Base-by-base conservation (phyloP, 2,888 invertebrate species). In the Epinotia brunnichana region DNA sequence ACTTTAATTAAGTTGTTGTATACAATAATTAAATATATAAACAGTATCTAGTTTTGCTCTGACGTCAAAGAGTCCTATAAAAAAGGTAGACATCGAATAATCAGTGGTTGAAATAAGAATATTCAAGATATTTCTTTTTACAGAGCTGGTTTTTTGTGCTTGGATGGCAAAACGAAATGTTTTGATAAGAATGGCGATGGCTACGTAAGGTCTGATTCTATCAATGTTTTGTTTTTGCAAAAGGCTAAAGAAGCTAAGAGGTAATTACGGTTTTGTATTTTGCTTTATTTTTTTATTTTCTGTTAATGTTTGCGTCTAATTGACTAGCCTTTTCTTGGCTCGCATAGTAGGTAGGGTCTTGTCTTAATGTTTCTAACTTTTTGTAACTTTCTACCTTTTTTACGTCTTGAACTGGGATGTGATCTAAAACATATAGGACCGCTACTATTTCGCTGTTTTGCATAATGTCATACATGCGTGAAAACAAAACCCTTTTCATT, bases 151-250 rank as follows among this genome's bases (percentile, higher is more conserved):
- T 79, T 85, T 9, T 61, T 86, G 0, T 83, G 86, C 69, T 61
- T 82, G 3, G 96, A 98, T 77, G 98, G 98, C 0, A 94, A 94
- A 74, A 98, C 98, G 83, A 97, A 97, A 81, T 96, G 96, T 0
- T 98, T 99, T 83, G 98, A 99, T 86, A 95, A 95, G 59, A 93
- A 95, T 51, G 96, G 95, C 1, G 94, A 95, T 80, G 97, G 97
- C 0, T 97, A 96, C 78, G 95, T 95, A 0, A 94, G 97, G 60
- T 95, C 96, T 66, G 97, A 97, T 85, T 95, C 96, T 0, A 84
- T 96, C 3, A 94, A 93, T 62, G 94, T 95, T 0, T 77, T 97
- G 2, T 95, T 95, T 73, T 82, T 97, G 21, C 97, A 97, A 84
- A 96, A 94, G 78, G 93, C 92, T 21, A 89, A 92, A 48, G 88